phyloP scores from a whole-genome alignment of 2,888 invertebrate species.

The Callinectes sapidus region DNA sequence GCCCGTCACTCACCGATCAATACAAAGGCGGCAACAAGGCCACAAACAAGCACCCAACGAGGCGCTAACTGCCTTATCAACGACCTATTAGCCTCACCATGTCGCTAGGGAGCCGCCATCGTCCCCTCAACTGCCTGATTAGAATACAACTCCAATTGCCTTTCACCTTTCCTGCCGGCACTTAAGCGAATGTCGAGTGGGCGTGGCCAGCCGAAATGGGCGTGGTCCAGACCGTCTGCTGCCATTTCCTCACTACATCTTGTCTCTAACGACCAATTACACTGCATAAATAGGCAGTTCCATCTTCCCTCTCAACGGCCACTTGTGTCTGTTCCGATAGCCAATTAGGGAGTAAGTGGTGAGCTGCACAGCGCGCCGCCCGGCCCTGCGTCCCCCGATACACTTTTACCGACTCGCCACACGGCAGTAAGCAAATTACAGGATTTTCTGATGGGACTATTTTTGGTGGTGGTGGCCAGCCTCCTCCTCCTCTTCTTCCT shows the following conservation, averaged over 20 bases:
- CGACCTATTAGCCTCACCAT: constrained; percentile 22
- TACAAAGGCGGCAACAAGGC: constrained; percentile 43
- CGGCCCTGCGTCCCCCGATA: background rate
- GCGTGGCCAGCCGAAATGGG: background rate
- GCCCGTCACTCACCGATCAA: constrained; percentile 48
- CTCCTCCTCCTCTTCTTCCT: background rate
- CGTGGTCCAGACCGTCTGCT: constrained; percentile 14
- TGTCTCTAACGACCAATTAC: constrained; percentile 56
- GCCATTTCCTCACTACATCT: constrained; percentile 38
- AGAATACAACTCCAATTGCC: constrained; percentile 29
- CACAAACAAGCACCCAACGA: constrained; percentile 36
- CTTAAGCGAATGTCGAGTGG: background rate
- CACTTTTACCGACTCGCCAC: constrained; percentile 2
- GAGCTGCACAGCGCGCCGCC: background rate
- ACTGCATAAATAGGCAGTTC: constrained; percentile 57
- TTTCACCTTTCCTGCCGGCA: background rate
- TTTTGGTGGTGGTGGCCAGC: background rate
- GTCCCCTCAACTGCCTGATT: constrained; percentile 6
- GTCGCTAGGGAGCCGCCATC: constrained; percentile 15
- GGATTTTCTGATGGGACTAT: constrained; percentile 14
- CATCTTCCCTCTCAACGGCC: constrained; percentile 42
- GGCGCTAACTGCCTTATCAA: constrained; percentile 46
- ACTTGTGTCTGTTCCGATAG: constrained; percentile 49
- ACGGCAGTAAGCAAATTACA: constrained; percentile 39
- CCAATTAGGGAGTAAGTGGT: constrained; percentile 41